phyloP scores from a whole-genome alignment of 2,888 invertebrate genomes.

The Metacarcinus magister region DNA sequence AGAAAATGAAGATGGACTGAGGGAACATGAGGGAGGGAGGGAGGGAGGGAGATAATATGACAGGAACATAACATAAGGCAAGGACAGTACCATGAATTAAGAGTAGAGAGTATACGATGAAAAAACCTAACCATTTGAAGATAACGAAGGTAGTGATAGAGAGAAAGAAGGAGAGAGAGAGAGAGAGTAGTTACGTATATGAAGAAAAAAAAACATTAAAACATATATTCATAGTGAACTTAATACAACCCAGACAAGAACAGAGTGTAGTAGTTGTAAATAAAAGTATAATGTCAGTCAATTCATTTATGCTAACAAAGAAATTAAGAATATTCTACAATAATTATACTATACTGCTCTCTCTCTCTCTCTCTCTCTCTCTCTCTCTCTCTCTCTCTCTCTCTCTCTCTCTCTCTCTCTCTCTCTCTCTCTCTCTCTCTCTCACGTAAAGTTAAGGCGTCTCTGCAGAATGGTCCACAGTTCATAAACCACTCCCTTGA shows the following conservation, averaged over 20 bases:
- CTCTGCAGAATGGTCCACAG: background rate
- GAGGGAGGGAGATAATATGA: too few relatives aligned
- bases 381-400: slow-evolving; percentile 45
- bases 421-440: slow-evolving; percentile 33
- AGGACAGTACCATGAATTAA: too few relatives aligned
- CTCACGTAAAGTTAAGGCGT: slow-evolving; percentile 9
- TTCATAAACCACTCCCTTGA: background rate
- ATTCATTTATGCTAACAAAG: too few relatives aligned
- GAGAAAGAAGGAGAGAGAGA: background rate
- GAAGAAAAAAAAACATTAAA: too few relatives aligned
- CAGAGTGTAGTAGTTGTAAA: too few relatives aligned
- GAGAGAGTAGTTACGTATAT: background rate
- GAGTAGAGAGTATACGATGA: background rate
- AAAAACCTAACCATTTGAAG: background rate
- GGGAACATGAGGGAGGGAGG: too few relatives aligned
- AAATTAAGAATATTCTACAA: too few relatives aligned
- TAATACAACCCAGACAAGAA: too few relatives aligned
- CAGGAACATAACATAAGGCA: too few relatives aligned
- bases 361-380: background rate
- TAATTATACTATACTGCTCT: background rate
- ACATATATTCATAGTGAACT: too few relatives aligned
- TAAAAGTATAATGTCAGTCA: too few relatives aligned
- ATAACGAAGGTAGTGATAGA: background rate
- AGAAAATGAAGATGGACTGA: too few relatives aligned
- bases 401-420: slow-evolving; percentile 48